phyloP scores from a whole-genome alignment of 2,888 invertebrate genomes.

The Volucella bombylans region DNA sequence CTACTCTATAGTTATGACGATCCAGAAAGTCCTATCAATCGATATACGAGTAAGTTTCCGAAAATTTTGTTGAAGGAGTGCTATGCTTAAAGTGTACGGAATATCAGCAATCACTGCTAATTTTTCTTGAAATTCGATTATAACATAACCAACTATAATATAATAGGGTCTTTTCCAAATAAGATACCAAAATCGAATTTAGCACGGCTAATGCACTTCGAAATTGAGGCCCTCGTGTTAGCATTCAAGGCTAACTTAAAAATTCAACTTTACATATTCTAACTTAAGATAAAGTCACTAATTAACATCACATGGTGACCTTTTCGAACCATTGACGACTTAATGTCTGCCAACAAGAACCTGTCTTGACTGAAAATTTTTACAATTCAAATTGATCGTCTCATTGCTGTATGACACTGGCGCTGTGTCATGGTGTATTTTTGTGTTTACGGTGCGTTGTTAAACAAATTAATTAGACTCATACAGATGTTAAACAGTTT shows the following conservation, averaged over 20 bases:
- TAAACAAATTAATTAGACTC: constrained; percentile 25
- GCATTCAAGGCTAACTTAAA: not conserved
- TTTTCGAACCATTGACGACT: constrained; percentile 11
- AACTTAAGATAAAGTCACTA: not conserved
- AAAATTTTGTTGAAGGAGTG: no score
- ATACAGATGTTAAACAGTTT: constrained; percentile 20
- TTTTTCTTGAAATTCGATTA: no score
- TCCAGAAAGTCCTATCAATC: no score
- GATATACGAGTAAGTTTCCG: no score
- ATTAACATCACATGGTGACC: not conserved
- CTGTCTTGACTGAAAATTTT: constrained; percentile 2
- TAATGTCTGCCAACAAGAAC: constrained; percentile 23
- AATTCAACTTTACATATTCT: not conserved
- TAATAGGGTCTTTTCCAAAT: no score
- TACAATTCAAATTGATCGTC: constrained; percentile 18
- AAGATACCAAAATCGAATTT: no score
- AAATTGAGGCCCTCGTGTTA: no score
- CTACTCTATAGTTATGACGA: no score
- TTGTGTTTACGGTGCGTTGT: not conserved
- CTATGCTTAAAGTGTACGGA: no score
- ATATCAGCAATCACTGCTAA: no score
- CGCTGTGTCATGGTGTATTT: constrained; percentile 6
- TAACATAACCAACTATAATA: no score
- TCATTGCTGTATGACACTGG: constrained; percentile 13
- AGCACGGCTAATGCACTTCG: no score